These are phyloP conservation scores for Perodicticus potto DNA, from an alignment of 2,797 vertebrate genomes.

Conservation along the genomic window DNA sequence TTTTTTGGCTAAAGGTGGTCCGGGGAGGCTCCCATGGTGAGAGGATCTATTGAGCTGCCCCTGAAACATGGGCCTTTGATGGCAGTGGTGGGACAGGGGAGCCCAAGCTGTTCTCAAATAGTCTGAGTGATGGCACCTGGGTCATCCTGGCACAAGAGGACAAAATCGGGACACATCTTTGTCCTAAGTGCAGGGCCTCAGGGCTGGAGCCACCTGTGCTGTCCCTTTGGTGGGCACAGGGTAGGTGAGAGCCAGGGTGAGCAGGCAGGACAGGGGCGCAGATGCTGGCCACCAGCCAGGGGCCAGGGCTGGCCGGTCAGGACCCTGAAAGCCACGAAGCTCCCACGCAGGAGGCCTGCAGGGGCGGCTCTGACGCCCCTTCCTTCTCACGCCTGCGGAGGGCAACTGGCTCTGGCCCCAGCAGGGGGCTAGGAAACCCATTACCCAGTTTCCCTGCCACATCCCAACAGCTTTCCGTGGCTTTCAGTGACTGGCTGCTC, in stretches of 20 bases:
- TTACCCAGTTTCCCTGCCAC: too few relatives aligned
- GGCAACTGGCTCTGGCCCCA: neutral
- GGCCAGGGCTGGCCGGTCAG: neutral
- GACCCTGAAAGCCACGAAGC: neutral
- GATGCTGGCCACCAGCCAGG: too few relatives aligned
- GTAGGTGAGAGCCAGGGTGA: neutral
- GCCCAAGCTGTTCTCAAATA: neutral
- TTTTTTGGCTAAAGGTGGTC: neutral
- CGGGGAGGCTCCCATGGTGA: neutral
- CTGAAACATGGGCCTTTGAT: too few relatives aligned
- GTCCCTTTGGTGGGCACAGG: neutral
- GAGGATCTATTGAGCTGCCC: too few relatives aligned
- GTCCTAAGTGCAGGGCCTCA: too few relatives aligned
- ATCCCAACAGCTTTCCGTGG: too few relatives aligned
- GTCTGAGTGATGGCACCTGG: too few relatives aligned
- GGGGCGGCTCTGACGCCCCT: neutral
- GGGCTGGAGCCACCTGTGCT: rapidly evolving
- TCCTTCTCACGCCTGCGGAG: neutral
- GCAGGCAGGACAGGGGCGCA: neutral
- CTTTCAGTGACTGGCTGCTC: neutral
- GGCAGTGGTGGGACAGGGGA: too few relatives aligned
- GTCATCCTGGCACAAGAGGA: neutral
- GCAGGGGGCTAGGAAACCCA: rapidly evolving
- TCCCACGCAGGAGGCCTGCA: neutral
- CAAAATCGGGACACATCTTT: neutral